Evolutionary conservation across 2,113 vertebrate species (phyloP).

Genomic region (Podocnemis expansa): DNA sequence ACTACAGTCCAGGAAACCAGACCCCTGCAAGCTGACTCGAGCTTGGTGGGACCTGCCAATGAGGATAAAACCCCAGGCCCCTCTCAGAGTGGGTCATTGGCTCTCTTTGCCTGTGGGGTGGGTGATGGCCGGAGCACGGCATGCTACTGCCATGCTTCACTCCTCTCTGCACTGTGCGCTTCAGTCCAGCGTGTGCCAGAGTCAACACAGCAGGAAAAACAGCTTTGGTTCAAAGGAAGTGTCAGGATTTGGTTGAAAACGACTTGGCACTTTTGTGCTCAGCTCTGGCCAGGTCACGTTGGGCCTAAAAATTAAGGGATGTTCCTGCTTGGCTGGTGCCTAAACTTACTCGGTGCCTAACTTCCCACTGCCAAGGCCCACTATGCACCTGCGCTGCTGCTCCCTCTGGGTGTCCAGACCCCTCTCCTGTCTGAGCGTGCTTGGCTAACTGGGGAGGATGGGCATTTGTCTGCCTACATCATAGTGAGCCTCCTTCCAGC

Average conservation of each 20-base stretch:
- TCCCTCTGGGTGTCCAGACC: neutral
- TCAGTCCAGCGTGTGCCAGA: too few relatives aligned
- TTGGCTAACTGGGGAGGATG: rapidly evolving
- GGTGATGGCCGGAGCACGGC: neutral
- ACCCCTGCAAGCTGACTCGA: neutral
- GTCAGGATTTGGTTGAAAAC: neutral
- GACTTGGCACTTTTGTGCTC: neutral
- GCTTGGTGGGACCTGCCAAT: neutral
- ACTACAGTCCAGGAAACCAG: neutral
- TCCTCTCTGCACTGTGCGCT: neutral
- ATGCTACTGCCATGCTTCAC: neutral
- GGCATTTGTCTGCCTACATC: too few relatives aligned
- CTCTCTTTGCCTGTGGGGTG: neutral
- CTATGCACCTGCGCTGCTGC: neutral
- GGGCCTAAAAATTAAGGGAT: neutral
- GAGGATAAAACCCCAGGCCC: neutral
- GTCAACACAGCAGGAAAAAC: neutral
- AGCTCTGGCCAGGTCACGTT: neutral
- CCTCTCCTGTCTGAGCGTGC: neutral
- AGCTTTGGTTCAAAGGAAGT: neutral
- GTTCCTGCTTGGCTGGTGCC: neutral
- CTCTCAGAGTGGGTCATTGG: neutral
- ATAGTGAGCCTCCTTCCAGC: neutral
- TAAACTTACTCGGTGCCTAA: neutral
- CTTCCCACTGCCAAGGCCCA: neutral